Evolutionary conservation across 2,888 invertebrate species (phyloP).

Genomic region (Pollenia labialis): DNA sequence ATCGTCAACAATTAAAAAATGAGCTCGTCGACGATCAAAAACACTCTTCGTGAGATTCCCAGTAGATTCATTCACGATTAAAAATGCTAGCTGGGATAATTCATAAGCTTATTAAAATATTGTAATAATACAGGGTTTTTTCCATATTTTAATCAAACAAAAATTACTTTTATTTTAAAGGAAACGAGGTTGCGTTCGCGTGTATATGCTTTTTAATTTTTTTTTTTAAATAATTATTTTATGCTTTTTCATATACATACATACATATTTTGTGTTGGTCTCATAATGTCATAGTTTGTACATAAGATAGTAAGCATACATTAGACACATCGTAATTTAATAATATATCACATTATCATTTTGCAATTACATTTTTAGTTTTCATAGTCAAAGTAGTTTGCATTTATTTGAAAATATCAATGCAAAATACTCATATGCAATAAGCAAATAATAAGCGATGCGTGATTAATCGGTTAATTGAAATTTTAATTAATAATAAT

Average conservation of each 20-base stretch:
- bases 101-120: not conserved
- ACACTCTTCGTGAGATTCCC: too few relatives aligned
- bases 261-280: constrained; percentile 47
- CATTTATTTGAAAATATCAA: not conserved
- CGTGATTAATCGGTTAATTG: too few relatives aligned
- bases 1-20: too few relatives aligned
- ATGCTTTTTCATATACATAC: constrained; percentile 23
- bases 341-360: constrained; percentile 2
- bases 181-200: not conserved
- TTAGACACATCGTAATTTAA: not conserved
- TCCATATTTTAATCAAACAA: too few relatives aligned
- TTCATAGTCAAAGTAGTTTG: constrained; percentile 9
- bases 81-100: too few relatives aligned
- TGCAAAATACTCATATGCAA: constrained; percentile 16
- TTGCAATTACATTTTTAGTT: not conserved
- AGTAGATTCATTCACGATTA: too few relatives aligned
- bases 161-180: not conserved
- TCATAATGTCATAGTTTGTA: constrained; percentile 22
- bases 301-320: not conserved
- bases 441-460: too few relatives aligned
- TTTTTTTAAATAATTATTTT: constrained; percentile 8
- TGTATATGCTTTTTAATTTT: constrained; percentile 52
- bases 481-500: too few relatives aligned
- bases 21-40: too few relatives aligned
- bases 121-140: too few relatives aligned